Conservation (phyloP, 2,888 invertebrate genomes). For the Nymphalis urticae region DNA sequence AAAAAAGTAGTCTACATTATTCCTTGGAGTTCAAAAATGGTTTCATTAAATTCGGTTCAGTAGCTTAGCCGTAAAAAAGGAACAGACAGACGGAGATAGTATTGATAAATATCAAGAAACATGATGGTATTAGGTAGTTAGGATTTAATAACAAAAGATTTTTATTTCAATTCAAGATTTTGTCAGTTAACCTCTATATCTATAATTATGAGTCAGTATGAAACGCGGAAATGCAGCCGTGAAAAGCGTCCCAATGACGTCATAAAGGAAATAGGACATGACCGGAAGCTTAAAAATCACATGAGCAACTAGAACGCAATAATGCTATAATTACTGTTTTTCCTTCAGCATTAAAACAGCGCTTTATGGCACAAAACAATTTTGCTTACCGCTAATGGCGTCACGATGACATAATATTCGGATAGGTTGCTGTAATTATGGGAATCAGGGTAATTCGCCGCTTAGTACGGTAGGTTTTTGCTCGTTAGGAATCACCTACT, state of each 20-base stretch:
- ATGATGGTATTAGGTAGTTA: too few species aligned
- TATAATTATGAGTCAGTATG: too few species aligned
- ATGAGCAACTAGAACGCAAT: constrained; percentile 35
- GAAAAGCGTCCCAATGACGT: background rate
- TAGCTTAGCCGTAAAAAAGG: too few species aligned
- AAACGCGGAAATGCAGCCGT: background rate
- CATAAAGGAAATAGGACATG: constrained; percentile 20
- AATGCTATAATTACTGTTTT: constrained; percentile 38
- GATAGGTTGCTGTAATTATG: constrained; percentile 74
- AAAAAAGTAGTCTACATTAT: too few species aligned
- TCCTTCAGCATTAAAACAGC: constrained; percentile 40
- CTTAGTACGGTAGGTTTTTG: constrained; percentile 56
- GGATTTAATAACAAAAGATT: too few species aligned
- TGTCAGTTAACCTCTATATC: too few species aligned
- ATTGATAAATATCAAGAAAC: too few species aligned
- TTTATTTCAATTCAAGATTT: too few species aligned
- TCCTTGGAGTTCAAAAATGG: too few species aligned
- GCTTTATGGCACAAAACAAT: constrained; percentile 55
- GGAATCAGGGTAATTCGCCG: constrained; percentile 74
- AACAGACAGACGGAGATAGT: too few species aligned
- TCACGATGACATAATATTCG: constrained; percentile 76
- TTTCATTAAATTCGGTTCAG: too few species aligned
- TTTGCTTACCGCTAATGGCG: constrained; percentile 75
- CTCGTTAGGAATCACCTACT: constrained; percentile 34
- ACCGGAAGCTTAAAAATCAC: constrained; percentile 14